Evolutionary conservation across 2,888 invertebrate species (phyloP).

Genomic region (Ophioninae sp.): DNA sequence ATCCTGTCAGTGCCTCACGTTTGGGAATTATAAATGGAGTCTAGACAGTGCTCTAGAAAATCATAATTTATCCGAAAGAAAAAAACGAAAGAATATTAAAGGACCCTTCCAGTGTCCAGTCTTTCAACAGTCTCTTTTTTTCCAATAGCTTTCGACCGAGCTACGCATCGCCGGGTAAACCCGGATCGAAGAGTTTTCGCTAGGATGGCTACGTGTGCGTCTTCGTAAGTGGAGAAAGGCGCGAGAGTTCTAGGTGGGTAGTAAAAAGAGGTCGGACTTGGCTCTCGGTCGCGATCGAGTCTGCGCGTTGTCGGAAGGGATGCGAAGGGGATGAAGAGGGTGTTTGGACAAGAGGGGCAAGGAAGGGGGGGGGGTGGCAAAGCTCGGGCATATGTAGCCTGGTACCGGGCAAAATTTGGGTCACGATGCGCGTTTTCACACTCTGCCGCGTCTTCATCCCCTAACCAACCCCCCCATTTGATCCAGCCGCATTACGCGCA

Average conservation of each 20-base stretch:
- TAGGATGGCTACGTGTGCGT: not conserved
- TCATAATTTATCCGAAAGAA: no score
- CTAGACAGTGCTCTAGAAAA: no score
- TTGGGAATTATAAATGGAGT: no score
- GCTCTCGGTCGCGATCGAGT: slow-evolving; percentile 21
- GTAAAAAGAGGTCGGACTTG: not conserved
- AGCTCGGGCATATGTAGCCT: slow-evolving; percentile 31
- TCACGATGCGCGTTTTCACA: slow-evolving; percentile 40
- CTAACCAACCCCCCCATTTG: slow-evolving; percentile 2
- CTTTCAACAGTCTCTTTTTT: not conserved
- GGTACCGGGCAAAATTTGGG: slow-evolving; percentile 48
- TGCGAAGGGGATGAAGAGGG: not conserved
- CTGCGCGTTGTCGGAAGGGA: slow-evolving; percentile 22
- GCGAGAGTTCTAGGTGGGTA: slow-evolving; percentile 5
- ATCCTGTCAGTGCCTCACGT: no score
- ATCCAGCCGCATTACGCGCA: slow-evolving; percentile 9
- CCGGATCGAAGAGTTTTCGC: not conserved
- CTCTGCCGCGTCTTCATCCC: not conserved
- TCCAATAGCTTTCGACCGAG: not conserved
- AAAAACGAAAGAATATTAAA: not conserved
- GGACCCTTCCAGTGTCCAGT: not conserved
- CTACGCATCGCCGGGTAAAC: not conserved
- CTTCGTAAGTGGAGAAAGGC: not conserved
- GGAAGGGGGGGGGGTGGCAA: not conserved
- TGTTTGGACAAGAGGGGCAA: slow-evolving; percentile 11